A percentile compares a stretch with the other conserved stretches of the same genome.
These are phyloP conservation scores for Megastigmus dorsalis DNA, from an alignment of 2,888 invertebrate species.

Conservation along the genomic window DNA sequence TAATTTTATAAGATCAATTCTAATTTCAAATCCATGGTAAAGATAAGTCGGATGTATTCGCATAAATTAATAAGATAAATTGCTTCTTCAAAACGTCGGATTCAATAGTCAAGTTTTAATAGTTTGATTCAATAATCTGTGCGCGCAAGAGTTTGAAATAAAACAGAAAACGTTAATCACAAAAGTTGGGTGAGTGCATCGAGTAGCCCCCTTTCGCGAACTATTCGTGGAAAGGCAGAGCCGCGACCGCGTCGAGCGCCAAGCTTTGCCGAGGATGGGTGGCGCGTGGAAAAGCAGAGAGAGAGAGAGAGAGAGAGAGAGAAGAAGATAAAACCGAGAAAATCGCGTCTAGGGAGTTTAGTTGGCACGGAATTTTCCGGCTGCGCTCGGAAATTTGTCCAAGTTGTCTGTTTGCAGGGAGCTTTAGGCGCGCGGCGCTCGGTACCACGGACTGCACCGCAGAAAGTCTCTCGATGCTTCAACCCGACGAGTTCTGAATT, in stretches of 20 bases:
- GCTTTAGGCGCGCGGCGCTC: slow-evolving; percentile 19
- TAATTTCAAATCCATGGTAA: neutral
- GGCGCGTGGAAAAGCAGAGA: too few species aligned
- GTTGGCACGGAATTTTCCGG: slow-evolving; percentile 58
- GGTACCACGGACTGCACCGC: neutral
- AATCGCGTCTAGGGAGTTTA: slow-evolving; percentile 54
- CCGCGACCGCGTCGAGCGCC: neutral
- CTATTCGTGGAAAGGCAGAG: slow-evolving; percentile 41
- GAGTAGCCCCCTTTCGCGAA: slow-evolving; percentile 44
- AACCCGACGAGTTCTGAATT: slow-evolving; percentile 54
- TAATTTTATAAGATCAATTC: neutral
- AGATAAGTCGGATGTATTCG: neutral
- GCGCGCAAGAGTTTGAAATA: slow-evolving; percentile 25
- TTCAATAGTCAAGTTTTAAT: slow-evolving; percentile 45
- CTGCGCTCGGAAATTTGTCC: slow-evolving; percentile 58
- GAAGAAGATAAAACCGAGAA: slow-evolving; percentile 48
- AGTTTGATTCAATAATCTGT: slow-evolving; percentile 45
- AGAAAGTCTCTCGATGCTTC: slow-evolving; percentile 48
- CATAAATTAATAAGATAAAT: slow-evolving; percentile 25
- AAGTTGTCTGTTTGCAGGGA: slow-evolving; percentile 57
- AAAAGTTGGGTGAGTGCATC: slow-evolving; percentile 47
- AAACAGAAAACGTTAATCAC: slow-evolving; percentile 51
- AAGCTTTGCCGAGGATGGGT: neutral
- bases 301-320: too few species aligned
- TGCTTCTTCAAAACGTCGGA: slow-evolving; percentile 24